Base-by-base conservation (phyloP, 2,797 vertebrate species). In the Kryptopterus vitreolus region DNA sequence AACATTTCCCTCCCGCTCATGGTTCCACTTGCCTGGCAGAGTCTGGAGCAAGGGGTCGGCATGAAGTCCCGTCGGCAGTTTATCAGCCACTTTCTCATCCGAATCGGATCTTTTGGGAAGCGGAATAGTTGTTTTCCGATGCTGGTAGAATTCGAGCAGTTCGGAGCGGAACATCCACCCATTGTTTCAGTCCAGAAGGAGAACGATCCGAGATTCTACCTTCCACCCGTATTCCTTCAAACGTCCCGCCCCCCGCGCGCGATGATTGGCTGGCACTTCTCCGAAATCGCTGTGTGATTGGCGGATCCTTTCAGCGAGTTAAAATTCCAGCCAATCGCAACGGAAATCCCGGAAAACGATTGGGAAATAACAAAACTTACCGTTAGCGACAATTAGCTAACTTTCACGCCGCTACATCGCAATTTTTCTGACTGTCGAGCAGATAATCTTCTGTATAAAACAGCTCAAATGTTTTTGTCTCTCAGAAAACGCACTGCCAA, bases 101-200 rank as follows among this genome's bases (percentile, higher is more conserved):
- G 88, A 7, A 88, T 75, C 0, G 93, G 92, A 75, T 95, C 94
- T 89, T 94, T 94, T 13, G 94, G 94, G 76, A 95, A 95, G 8
- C 94, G 88, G 15, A 94, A 95, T 20, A 95, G 90, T 86, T 95
- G 94, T 72, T 95, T 95, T 20, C 94, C 94, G 8, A 92, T 93
- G 66, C 89, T 93, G 66, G 93, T 93, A 9, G 94, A 95, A 77
- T 95, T 95, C 8, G 93, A 93, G 80, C 94, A 95, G 83, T 95
- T 92, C 8, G 94, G 94, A 87, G 94, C 94, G 0, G 94, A 95
- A 78, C 94, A 95, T 82, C 94, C 94, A n/a, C 94, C 94, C 94
- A 95, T 89, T 20, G 24, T 35, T 52, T 22, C 92, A 4, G 22
- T n/a, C 62, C 18, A 35, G 38, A 52, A 75, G 65, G 11, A 31